These are phyloP conservation scores for Terebella lapidaria DNA, from an alignment of 2,888 invertebrate genomes.

Conservation along the genomic window DNA sequence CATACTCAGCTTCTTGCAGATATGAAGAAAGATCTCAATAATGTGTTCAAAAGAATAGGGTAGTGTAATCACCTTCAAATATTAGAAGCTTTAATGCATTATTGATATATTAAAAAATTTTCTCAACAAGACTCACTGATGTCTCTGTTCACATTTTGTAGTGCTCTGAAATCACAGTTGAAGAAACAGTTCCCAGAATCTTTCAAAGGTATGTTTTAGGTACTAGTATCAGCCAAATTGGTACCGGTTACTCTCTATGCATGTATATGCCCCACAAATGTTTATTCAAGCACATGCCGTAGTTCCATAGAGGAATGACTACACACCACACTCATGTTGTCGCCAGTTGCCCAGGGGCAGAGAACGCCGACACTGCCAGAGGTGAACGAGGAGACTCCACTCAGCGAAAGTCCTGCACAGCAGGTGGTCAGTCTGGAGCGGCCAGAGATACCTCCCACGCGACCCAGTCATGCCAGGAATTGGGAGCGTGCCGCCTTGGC, in stretches of 20 bases:
- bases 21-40: constrained; percentile 91
- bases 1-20: constrained; percentile 81
- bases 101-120: neutral
- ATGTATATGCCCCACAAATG: neutral
- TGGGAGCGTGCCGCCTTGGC: no score
- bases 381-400: no score
- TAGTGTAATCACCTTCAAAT: neutral
- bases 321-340: no score
- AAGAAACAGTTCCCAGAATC: neutral
- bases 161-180: neutral
- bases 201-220: neutral
- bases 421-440: no score
- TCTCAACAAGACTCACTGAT: no score
- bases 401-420: no score
- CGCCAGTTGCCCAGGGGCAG: no score
- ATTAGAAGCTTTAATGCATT: neutral
- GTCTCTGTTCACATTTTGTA: neutral
- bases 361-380: no score
- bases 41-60: constrained; percentile 82
- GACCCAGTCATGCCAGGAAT: no score
- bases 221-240: neutral
- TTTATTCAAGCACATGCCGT: neutral
- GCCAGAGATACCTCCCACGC: no score
- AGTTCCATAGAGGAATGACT: no score
- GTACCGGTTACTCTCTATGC: neutral